Conservation (phyloP, 1,140 invertebrate species). For the Procambarus virginalis region DNA sequence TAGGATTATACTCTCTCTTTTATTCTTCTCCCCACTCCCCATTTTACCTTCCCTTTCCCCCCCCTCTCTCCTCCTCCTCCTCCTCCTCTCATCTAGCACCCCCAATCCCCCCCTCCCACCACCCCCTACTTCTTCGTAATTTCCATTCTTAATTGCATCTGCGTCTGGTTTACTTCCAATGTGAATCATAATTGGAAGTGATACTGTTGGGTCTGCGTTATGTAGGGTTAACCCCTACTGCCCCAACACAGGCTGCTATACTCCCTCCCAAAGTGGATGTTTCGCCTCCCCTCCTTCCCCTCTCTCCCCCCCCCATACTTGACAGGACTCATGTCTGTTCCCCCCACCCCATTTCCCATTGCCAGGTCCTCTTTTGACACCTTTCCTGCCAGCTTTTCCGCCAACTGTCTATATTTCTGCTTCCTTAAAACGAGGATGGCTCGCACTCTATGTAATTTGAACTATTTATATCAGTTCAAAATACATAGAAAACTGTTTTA, state of each 20-base stretch:
- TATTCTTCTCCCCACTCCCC: too few species aligned
- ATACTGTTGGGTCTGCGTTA: too few species aligned
- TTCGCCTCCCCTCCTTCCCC: not conserved
- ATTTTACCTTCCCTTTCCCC: not conserved
- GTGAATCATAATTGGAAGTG: slow-evolving; percentile 20
- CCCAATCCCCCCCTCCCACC: not conserved
- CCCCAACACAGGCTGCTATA: not conserved
- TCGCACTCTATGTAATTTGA: too few species aligned
- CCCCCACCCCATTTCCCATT: too few species aligned
- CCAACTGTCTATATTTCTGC: too few species aligned
- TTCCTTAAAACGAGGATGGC: too few species aligned
- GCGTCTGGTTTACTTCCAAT: slow-evolving; percentile 42
- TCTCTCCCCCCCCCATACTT: not conserved
- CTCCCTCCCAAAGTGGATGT: not conserved
- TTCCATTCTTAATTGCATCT: slow-evolving; percentile 51
- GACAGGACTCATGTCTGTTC: too few species aligned
- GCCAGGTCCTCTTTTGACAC: too few species aligned
- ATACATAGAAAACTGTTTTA: too few species aligned
- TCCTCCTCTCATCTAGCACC: not conserved
- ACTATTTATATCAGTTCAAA: too few species aligned
- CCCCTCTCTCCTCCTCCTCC: not conserved
- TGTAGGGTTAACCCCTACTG: not conserved
- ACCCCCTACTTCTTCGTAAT: slow-evolving; percentile 1
- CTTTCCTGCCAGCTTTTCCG: too few species aligned
- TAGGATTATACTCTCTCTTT: not conserved